Base-by-base conservation (phyloP, 2,797 vertebrate species). In the Rhynchonycteris naso region DNA sequence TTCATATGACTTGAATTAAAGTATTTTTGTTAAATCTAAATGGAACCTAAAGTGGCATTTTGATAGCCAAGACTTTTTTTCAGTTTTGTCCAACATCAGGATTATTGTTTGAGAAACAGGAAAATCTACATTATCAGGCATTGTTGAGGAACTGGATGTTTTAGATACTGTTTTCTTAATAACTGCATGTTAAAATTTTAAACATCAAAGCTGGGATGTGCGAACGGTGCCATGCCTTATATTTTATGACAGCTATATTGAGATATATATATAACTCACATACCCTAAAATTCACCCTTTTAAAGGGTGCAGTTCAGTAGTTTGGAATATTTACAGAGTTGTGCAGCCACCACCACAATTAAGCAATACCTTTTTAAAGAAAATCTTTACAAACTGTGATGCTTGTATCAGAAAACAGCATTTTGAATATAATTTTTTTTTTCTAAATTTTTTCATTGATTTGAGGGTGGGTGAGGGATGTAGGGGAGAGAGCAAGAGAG, bases 121-220 rank as follows among this genome's bases (percentile, higher is more conserved):
- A 85, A 56, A 21, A 26, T 84, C 35, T 72, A 72, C 74, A 80
- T 93, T 80, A 69, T 58, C 43, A 63, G 35, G 47, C 14, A 38
- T 54, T 15, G 12, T 63, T 72, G 18, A 82, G 26, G 58, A 96
- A 47, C n/a, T 84, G 2, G 26, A 50, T 63, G 26, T 79, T 85
- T 88, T 65, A 22, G 21, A 28, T 85, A 50, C 8, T 22, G 19
- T 92, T 88, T 84, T 80, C 26, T 78, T 68, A 24, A 61, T 74
- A 94, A 80, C 13, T 58, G 12, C n/a, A 50, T 81, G 43, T 80
- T 92, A 81, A 80, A 69, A 63, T 81, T 54, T 85, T 96, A 80
- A 82, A 72, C 69, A 38, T 47, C 43, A 91, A 91, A 91, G 35
- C 38, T 61, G 5, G 38, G 59, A 43, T 43, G 43, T 35, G 26